phyloP scores from a whole-genome alignment of 1,140 invertebrate species.

The Leptonema lineaticorne region DNA sequence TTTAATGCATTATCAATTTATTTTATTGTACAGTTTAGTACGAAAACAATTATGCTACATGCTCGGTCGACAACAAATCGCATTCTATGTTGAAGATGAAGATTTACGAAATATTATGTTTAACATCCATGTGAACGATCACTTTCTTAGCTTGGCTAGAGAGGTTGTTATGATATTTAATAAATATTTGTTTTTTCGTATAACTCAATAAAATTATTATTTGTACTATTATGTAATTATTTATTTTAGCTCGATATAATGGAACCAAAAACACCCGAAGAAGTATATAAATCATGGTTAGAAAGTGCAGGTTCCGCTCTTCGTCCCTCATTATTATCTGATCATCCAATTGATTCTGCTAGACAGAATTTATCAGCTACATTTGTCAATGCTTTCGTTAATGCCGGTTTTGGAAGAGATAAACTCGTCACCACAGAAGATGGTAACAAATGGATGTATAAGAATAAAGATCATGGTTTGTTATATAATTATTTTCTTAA shows the following conservation, averaged over 20 bases:
- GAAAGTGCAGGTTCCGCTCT: slow-evolving; percentile 87
- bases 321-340: slow-evolving; percentile 68
- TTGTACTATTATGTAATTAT: background rate
- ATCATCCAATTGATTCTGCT: slow-evolving; percentile 84
- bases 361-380: slow-evolving; percentile 96
- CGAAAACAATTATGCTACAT: slow-evolving; percentile 97
- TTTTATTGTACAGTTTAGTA: slow-evolving; percentile 62
- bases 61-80: slow-evolving; percentile 94
- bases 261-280: slow-evolving; percentile 99
- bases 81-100: slow-evolving; percentile 72
- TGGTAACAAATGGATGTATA: slow-evolving; percentile 98
- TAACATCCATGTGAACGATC: slow-evolving; percentile 94
- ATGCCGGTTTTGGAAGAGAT: slow-evolving; percentile 97
- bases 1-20: background rate
- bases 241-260: slow-evolving; percentile 88
- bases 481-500: background rate
- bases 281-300: slow-evolving; percentile 98
- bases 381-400: slow-evolving; percentile 99
- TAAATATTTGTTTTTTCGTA: slow-evolving; percentile 5
- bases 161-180: slow-evolving; percentile 63
- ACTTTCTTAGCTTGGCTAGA: slow-evolving; percentile 93
- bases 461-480: slow-evolving; percentile 95
- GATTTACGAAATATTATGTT: slow-evolving; percentile 95
- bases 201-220: background rate
- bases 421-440: slow-evolving; percentile 95